Conservation (phyloP, 2,888 invertebrate species). For the Agrochola lychnidis region DNA sequence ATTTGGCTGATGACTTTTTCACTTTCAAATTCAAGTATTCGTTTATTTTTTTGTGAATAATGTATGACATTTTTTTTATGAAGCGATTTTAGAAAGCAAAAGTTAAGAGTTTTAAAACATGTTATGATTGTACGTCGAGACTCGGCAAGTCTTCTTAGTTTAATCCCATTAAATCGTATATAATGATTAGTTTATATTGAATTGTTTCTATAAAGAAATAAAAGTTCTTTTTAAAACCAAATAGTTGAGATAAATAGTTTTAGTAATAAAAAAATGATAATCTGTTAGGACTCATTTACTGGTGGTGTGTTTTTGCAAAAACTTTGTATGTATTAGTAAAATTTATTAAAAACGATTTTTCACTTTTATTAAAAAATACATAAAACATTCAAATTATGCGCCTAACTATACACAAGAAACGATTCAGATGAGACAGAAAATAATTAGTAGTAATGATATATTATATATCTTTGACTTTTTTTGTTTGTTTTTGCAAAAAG, state of each 20-base stretch:
- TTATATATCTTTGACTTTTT: slow-evolving; percentile 11
- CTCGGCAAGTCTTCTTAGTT: slow-evolving; percentile 69
- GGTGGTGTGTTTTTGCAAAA: slow-evolving; percentile 64
- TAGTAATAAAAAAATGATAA: slow-evolving; percentile 58
- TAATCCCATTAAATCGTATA: slow-evolving; percentile 68
- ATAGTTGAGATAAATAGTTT: slow-evolving; percentile 75
- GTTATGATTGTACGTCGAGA: slow-evolving; percentile 67
- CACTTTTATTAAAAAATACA: slow-evolving; percentile 61
- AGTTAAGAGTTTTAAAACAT: slow-evolving; percentile 64
- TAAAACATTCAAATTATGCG: slow-evolving; percentile 51
- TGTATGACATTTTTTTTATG: slow-evolving; percentile 14
- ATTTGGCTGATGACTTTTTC: slow-evolving; percentile 3
- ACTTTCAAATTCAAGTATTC: slow-evolving; percentile 10
- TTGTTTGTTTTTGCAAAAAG: slow-evolving; percentile 58
- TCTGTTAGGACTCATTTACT: slow-evolving; percentile 49
- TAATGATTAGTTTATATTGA: slow-evolving; percentile 68
- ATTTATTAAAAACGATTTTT: slow-evolving; percentile 54
- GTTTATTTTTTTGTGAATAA: neutral
- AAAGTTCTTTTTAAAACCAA: slow-evolving; percentile 74
- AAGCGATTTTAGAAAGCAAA: slow-evolving; percentile 65
- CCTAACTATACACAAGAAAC: slow-evolving; percentile 16
- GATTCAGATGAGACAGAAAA: slow-evolving; percentile 31
- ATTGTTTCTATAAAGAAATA: slow-evolving; percentile 72
- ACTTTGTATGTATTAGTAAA: slow-evolving; percentile 56
- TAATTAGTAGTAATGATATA: neutral